Evolutionary conservation across 2,113 vertebrate species (phyloP), one percentile per base, ranked within the genome.

Genomic region (Zosterops pallidus): DNA sequence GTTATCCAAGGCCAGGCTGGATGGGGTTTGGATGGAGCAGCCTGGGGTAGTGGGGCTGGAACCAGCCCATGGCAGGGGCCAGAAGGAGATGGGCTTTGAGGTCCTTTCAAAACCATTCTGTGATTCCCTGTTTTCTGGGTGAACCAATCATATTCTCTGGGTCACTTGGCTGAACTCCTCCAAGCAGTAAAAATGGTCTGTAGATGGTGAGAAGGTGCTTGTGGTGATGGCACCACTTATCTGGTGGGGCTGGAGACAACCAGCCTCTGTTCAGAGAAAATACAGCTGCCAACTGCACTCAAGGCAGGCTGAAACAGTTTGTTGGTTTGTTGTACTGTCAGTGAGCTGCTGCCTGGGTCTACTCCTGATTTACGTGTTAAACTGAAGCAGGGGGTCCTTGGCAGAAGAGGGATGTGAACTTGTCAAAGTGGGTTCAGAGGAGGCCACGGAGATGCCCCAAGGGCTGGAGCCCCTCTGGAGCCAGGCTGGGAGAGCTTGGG

Each of bases 381-480:
- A 33, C 20, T 70, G 29, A 53, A 82, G 37, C 15, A 2, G 29
- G 70, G 53, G 11, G 16, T 41, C 28, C 16, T 68, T 46, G 35
- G 46, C 46, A 83, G 28, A 47, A 35, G 46, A 47, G 82, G 14
- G 39, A 60, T 46, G 5, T 22, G 47, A 28, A 31, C 20, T 67
- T 68, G 29, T n/a, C 46, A 8, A 14, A 35, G 29, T 12, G 14
- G 14, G 8, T 31, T 39, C 6, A 35, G 24, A 35, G 59, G 50
- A 37, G 9, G 6, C 31, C 11, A 19, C 0, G 0, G 35, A 56
- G 25, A 13, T 64, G 25, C 17, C 1, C 8, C 11, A 1, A 33
- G 25, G 14, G 26, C 50, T 57, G 76, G 15, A 62, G 33, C 26
- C 39, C 55, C 55, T 78, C 14, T 69, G 47, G 12, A 25, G 35